Evolutionary conservation across 2,113 vertebrate species (phyloP).

Genomic region (Athene noctua): DNA sequence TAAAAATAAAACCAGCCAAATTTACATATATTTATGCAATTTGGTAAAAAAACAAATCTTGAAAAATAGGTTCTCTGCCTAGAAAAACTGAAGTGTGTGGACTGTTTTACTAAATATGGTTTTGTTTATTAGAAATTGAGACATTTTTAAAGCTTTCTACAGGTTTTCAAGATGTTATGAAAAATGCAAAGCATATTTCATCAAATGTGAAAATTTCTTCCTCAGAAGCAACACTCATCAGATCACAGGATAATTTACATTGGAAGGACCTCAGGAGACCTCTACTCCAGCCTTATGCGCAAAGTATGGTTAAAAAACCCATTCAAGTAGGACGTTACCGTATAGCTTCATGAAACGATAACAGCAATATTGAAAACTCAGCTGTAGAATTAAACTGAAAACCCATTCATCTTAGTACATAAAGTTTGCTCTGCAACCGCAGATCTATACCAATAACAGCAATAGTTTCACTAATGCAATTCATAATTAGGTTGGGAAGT

Average conservation of each 20-base stretch:
- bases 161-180: neutral
- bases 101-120: neutral
- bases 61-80: neutral
- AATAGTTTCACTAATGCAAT: neutral
- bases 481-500: too few species aligned
- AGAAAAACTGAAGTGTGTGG: neutral
- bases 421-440: neutral
- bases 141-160: neutral
- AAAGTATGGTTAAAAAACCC: neutral
- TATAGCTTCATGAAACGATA: neutral
- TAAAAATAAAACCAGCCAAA: neutral
- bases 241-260: neutral
- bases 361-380: neutral
- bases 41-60: neutral
- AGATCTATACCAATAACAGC: neutral
- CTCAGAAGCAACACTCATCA: neutral
- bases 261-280: neutral
- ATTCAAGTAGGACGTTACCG: neutral
- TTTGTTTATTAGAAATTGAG: neutral
- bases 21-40: fast-evolving
- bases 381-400: neutral
- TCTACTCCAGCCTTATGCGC: neutral
- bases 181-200: neutral
- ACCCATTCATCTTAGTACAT: neutral
- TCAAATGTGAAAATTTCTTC: fast-evolving